Evolutionary conservation across 1,140 invertebrate species (phyloP).

Genomic region (Drosophila sp.): DNA sequence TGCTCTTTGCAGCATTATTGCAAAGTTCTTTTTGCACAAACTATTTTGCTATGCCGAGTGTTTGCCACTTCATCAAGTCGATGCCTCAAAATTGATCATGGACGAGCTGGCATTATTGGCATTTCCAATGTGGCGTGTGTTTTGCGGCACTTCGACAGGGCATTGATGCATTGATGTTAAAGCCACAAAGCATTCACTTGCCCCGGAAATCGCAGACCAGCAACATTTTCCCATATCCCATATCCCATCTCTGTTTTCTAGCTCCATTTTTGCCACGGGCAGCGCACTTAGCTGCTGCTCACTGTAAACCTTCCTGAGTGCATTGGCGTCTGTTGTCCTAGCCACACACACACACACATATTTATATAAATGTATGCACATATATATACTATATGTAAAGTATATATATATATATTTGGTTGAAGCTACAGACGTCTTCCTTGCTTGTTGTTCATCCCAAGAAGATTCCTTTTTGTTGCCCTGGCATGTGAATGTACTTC

Average conservation of each 20-base stretch:
- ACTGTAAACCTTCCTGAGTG: slow-evolving; percentile 63
- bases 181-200: slow-evolving; percentile 29
- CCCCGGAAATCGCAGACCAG: slow-evolving; percentile 19
- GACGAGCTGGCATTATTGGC: slow-evolving; percentile 26
- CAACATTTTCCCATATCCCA: background rate
- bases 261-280: slow-evolving; percentile 20
- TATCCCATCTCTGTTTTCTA: background rate
- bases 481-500: slow-evolving; percentile 80
- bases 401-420: slow-evolving; percentile 2
- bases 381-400: slow-evolving; percentile 23
- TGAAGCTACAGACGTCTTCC: slow-evolving; percentile 62
- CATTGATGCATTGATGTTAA: slow-evolving; percentile 37
- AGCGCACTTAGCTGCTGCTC: slow-evolving; percentile 39
- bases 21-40: slow-evolving; percentile 9
- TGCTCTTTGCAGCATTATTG: slow-evolving; percentile 31
- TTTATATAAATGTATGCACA: slow-evolving; percentile 25
- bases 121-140: slow-evolving; percentile 41
- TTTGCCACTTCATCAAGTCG: slow-evolving; percentile 50
- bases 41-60: slow-evolving; percentile 19
- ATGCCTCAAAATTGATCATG: slow-evolving; percentile 26
- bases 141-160: slow-evolving; percentile 14
- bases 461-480: slow-evolving; percentile 53
- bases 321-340: slow-evolving; percentile 81
- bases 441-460: slow-evolving; percentile 55
- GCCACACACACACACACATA: slow-evolving; percentile 48